Percentiles rank a stretch among this genome's conserved stretches.
Evolutionary conservation across 1,140 invertebrate genomes (phyloP).

Genomic region (Drosophila watanabei): DNA sequence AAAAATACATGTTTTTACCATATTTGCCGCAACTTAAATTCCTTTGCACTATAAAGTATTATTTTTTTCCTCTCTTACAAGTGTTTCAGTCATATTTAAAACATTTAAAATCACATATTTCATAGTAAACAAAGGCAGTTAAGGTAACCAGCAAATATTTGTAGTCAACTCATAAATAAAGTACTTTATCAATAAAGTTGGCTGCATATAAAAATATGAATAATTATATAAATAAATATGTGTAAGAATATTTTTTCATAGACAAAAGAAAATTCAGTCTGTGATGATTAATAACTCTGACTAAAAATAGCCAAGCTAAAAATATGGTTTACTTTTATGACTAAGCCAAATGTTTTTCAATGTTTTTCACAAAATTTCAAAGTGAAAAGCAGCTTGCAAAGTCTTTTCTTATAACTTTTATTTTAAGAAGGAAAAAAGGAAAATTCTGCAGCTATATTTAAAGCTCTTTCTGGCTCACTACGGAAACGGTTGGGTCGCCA

Average conservation of each 20-base stretch:
- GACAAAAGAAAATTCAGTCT: neutral
- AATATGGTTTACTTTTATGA: slow-evolving; percentile 4
- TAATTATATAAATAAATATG: neutral
- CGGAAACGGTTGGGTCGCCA: slow-evolving; percentile 3
- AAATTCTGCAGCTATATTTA: neutral
- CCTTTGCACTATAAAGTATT: neutral
- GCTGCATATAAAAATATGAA: neutral
- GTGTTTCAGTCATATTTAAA: neutral
- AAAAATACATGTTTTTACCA: neutral
- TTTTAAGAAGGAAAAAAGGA: neutral
- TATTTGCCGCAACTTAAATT: neutral
- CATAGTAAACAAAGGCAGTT: slow-evolving; percentile 1
- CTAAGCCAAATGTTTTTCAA: slow-evolving; percentile 3
- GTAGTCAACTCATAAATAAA: slow-evolving; percentile 1
- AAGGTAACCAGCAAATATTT: slow-evolving; percentile 9
- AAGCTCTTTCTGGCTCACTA: slow-evolving; percentile 7
- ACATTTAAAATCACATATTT: slow-evolving; percentile 7
- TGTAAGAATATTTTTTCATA: neutral
- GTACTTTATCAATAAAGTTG: slow-evolving; percentile 4
- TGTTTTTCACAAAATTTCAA: neutral
- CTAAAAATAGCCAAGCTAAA: neutral
- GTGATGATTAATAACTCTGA: neutral
- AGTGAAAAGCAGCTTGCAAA: slow-evolving; percentile 1
- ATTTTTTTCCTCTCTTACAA: neutral
- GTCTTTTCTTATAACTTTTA: neutral